Evolutionary conservation across 2,113 vertebrate genomes (phyloP), one percentile per base, ranked within the genome.

Genomic region (Petroica traversi): DNA sequence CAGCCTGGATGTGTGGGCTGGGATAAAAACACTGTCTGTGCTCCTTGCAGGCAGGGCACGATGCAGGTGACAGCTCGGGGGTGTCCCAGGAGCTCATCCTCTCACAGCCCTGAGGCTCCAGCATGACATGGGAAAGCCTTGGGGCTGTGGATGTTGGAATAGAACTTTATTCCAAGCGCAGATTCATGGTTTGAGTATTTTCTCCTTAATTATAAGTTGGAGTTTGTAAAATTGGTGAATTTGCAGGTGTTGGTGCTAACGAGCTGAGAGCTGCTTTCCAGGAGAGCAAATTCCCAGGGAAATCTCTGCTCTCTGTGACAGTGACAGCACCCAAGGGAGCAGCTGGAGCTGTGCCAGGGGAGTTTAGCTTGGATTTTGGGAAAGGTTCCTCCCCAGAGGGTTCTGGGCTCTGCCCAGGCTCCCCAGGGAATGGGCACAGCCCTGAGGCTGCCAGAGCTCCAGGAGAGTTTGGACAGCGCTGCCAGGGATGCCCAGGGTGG

Each of bases 401-500:
- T 69, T 46, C 19, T 58, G 73, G 43, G 73, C 54, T 45, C 33
- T 59, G 54, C 15, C 8, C 73, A 61, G 72, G 33, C 16, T 74
- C 19, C 77, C n/a, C 61, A 48, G 62, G 62, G 54, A 52, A 59
- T 54, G 78, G 38, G 7, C 62, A 75, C 20, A 0, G 61, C 68
- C 59, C 52, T 1, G 8, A 25, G 36, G 36, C 59, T 73, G 59
- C 36, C 77, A 52, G 24, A 68, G 54, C 62, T 68, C 9, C 29
- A 54, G 71, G 40, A 48, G 54, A 0, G 4, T 19, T 62, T 40
- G 71, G 54, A 2, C 17, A 54, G 0, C 0, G 0, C 29, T 75
- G 0, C 6, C 54, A 68, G 62, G 28, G 12, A 19, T 51, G 64
- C 15, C 0, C 61, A 58, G 26, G 34, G 14, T 49, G 63, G 73